Evolutionary conservation across 1,140 invertebrate genomes (phyloP).

Genomic region (Rhyacophila brunnea): DNA sequence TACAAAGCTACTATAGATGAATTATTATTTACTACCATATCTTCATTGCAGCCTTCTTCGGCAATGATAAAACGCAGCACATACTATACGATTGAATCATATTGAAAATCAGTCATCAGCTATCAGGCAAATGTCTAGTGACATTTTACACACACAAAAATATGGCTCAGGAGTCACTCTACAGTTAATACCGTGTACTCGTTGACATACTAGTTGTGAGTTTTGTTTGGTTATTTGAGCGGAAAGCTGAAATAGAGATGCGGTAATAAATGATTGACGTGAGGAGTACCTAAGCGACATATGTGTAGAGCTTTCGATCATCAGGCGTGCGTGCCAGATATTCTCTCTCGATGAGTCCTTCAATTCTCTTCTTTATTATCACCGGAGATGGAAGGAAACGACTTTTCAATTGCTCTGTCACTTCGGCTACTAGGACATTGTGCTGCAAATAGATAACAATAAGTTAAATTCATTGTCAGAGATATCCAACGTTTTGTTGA

Average conservation of each 20-base stretch:
- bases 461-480: too few species aligned
- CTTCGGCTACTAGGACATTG: conserved; percentile 94
- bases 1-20: too few species aligned
- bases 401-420: conserved; percentile 93
- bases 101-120: too few species aligned
- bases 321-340: conserved; percentile 95
- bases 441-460: conserved; percentile 58
- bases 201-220: background rate
- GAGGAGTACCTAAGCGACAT: conserved; percentile 75
- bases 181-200: background rate
- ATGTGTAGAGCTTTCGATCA: conserved; percentile 92
- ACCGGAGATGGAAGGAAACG: conserved; percentile 96
- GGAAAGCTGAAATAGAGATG: conserved; percentile 1
- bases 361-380: conserved; percentile 98
- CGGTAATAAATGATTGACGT: background rate
- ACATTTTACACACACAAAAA: conserved; percentile 2
- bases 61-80: too few species aligned
- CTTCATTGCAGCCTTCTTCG: too few species aligned
- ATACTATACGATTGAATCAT: too few species aligned
- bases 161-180: background rate
- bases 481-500: too few species aligned
- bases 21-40: too few species aligned
- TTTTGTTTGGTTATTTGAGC: background rate
- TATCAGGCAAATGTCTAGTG: background rate
- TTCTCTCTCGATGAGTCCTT: conserved; percentile 98